These are phyloP conservation scores for Hipparchia sbordonii DNA, from an alignment of 2,888 invertebrate species.

Conservation along the genomic window DNA sequence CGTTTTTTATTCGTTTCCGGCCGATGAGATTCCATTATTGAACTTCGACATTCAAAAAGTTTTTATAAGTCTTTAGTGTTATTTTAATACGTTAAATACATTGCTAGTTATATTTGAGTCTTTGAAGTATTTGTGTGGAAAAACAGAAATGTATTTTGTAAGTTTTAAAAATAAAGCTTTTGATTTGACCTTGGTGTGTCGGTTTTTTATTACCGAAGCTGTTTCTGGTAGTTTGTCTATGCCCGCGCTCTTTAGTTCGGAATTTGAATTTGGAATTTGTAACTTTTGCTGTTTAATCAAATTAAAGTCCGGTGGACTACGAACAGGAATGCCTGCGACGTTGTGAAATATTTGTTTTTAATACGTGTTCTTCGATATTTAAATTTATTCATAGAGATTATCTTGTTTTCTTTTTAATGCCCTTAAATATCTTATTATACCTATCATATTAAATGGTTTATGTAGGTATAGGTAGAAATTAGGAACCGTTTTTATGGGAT, in stretches of 20 bases:
- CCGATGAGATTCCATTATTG: slow-evolving; percentile 72
- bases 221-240: slow-evolving; percentile 29
- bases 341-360: slow-evolving; percentile 19
- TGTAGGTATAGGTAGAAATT: too few species aligned
- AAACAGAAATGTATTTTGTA: slow-evolving; percentile 32
- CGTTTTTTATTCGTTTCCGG: slow-evolving; percentile 82
- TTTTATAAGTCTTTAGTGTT: slow-evolving; percentile 27
- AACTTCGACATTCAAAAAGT: slow-evolving; percentile 47
- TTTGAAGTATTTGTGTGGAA: not conserved
- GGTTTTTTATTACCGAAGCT: slow-evolving; percentile 50
- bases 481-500: too few species aligned
- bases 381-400: slow-evolving; percentile 8
- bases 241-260: slow-evolving; percentile 40
- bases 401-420: too few species aligned
- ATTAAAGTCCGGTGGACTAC: slow-evolving; percentile 47
- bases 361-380: slow-evolving; percentile 14
- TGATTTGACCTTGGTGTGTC: slow-evolving; percentile 45
- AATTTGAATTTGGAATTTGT: slow-evolving; percentile 63
- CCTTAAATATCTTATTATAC: too few species aligned
- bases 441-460: too few species aligned
- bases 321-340: not conserved
- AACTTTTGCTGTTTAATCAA: slow-evolving; percentile 50
- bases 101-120: slow-evolving; percentile 27
- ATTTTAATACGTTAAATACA: slow-evolving; percentile 32
- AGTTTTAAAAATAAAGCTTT: slow-evolving; percentile 16